A percentile compares a stretch with the other conserved stretches of the same genome.
phyloP scores from a whole-genome alignment of 1,140 invertebrate species.

The Thaumatotibia leucotreta region DNA sequence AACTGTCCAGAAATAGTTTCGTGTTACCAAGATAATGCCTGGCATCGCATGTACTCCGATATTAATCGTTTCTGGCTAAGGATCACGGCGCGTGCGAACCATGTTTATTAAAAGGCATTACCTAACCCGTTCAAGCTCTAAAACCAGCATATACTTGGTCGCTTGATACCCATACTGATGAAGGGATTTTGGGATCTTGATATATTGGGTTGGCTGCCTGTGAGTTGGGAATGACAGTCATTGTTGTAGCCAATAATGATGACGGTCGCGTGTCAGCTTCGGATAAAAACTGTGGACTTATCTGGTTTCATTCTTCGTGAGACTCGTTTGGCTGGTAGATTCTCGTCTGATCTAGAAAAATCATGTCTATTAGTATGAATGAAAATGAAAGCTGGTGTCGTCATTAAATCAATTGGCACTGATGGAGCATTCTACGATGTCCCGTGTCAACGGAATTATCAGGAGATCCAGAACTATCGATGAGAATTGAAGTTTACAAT shows the following conservation, averaged over 20 bases:
- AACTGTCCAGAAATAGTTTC: neutral
- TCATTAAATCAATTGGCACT: too few species aligned
- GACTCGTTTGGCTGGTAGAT: neutral
- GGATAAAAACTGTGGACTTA: neutral
- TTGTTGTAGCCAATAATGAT: neutral
- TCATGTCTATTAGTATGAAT: neutral
- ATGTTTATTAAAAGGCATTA: conserved; percentile 14
- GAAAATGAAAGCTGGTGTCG: neutral
- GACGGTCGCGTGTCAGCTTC: neutral
- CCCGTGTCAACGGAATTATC: too few species aligned
- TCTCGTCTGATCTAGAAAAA: neutral
- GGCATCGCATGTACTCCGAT: neutral
- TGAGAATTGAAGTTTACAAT: too few species aligned
- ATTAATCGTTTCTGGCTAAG: conserved; percentile 26
- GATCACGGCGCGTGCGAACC: conserved; percentile 20
- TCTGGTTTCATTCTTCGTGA: neutral
- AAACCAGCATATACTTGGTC: neutral
- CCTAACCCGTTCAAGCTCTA: neutral
- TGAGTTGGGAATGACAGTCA: neutral
- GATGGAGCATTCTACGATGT: too few species aligned
- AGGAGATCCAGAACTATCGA: too few species aligned
- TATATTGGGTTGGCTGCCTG: neutral
- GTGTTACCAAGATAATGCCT: conserved; percentile 2
- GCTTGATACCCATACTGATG: neutral
- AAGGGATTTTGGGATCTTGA: neutral